Conservation (phyloP, 1,140 invertebrate genomes). For the Triops longicaudatus region DNA sequence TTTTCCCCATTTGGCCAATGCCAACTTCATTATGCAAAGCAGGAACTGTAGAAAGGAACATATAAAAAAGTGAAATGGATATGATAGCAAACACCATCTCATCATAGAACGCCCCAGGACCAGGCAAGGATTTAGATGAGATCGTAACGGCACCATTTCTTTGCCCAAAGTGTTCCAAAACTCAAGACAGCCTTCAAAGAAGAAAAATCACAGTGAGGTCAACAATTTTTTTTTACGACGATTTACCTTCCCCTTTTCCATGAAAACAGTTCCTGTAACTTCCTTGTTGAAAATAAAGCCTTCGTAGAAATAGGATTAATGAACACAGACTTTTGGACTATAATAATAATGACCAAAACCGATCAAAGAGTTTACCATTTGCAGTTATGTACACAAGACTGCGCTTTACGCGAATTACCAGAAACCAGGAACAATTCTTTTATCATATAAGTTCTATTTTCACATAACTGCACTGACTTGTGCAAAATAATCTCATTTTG, state of each 20-base stretch:
- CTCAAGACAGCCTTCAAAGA: neutral
- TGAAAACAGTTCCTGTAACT: too few species aligned
- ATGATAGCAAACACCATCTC: neutral
- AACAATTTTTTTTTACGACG: neutral
- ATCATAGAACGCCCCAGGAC: neutral
- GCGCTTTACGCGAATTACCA: too few species aligned
- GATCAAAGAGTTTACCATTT: too few species aligned
- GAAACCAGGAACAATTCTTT: too few species aligned
- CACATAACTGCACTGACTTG: too few species aligned
- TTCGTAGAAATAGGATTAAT: too few species aligned
- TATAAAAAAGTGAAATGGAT: neutral
- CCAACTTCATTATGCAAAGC: constrained; percentile 15
- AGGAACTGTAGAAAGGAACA: neutral
- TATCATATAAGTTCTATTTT: too few species aligned
- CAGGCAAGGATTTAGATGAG: neutral
- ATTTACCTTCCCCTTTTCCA: neutral
- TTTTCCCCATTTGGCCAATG: constrained; percentile 11
- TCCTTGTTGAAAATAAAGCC: too few species aligned
- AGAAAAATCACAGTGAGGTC: neutral
- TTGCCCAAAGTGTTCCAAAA: neutral
- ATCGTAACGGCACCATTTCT: neutral
- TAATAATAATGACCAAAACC: too few species aligned
- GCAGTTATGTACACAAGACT: too few species aligned
- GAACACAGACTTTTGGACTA: too few species aligned
- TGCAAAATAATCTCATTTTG: too few species aligned